A percentile compares a stretch with the other conserved stretches of the same genome.
These are phyloP conservation scores for Mylabris sibirica DNA, from an alignment of 2,888 invertebrate genomes.

Conservation along the genomic window DNA sequence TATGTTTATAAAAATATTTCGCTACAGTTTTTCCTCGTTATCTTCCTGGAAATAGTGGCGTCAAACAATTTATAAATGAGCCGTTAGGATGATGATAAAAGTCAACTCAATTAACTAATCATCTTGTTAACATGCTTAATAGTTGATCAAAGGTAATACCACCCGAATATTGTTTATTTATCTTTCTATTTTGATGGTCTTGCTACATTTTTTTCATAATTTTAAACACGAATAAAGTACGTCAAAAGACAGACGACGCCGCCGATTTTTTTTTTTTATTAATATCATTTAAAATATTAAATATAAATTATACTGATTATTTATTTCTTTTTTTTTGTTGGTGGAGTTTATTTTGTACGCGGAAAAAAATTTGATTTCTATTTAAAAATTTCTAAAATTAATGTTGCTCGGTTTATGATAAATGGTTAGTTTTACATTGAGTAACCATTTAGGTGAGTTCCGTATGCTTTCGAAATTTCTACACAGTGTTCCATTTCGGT, in stretches of 20 bases:
- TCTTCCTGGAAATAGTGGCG: not conserved
- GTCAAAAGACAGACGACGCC: not conserved
- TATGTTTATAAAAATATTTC: not conserved
- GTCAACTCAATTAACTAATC: constrained; percentile 7
- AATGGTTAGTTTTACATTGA: not conserved
- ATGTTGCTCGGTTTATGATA: not conserved
- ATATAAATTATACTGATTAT: not conserved
- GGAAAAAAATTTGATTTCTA: not conserved
- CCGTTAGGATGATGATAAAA: not conserved
- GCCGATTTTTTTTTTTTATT: not conserved
- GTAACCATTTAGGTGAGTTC: not conserved
- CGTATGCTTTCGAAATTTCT: too few species aligned
- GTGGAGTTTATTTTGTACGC: not conserved
- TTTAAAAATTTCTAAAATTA: not conserved
- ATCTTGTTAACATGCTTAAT: not conserved
- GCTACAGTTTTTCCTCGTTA: too few species aligned
- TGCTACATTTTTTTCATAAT: not conserved
- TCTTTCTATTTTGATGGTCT: not conserved
- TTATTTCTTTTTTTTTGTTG: not conserved
- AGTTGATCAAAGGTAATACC: not conserved
- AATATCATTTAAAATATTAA: not conserved
- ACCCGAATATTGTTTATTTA: not conserved
- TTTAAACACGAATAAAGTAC: not conserved
- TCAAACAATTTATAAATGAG: not conserved
- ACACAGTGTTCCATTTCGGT: too few species aligned